Evolutionary conservation across 64 coral and sea anemone species (phyloP), one percentile per base, ranked within the genome.

Genomic region (Pocillopora damicornis): DNA sequence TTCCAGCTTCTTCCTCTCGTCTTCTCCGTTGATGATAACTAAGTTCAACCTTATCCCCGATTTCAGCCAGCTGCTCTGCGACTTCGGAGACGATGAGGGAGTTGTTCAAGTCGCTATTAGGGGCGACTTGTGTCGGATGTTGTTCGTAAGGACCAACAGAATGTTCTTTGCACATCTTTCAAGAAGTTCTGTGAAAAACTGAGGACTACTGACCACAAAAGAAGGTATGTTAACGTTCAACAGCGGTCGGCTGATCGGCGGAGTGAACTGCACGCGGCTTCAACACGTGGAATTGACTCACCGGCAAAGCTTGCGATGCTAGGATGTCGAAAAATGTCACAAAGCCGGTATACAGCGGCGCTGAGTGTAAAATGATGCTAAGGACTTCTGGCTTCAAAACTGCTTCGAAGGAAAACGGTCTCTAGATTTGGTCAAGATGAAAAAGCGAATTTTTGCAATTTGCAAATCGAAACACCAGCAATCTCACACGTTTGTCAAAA

Each of bases 21-120:
- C 76, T 87, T 64, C 76, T 86, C 63, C 59, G 69, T 17, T 92
- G 75, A 17, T 92, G 82, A 75, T 92, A 92, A 56, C 75, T 77
- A 22, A 92, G 74, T 86, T 92, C 82, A 58, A 92, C 75, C 87
- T 87, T 87, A 87, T 92, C 90, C 9, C 90, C 90, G 62, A 92
- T 92, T 73, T 92, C 82, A 9, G 90, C 90, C 63, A 92, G 90
- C 74, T 92, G 90, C 66, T 84, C 83, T 8, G 90, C 90, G 9
- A 92, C 90, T 74, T 92, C 82, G 4, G 90, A 92, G n/a, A 92
- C 76, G 11, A 61, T 51, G 15, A 92, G 61, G 42, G 90, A 78
- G 83, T 92, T 81, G 90, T 92, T 92, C 82, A 75, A 37, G 51
- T 92, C 74, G 61, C 45, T 76, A 76, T 75, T 88, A 64, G 72